Conservation (phyloP, 2,113 vertebrate genomes). For the Larimichthys polyactis region DNA sequence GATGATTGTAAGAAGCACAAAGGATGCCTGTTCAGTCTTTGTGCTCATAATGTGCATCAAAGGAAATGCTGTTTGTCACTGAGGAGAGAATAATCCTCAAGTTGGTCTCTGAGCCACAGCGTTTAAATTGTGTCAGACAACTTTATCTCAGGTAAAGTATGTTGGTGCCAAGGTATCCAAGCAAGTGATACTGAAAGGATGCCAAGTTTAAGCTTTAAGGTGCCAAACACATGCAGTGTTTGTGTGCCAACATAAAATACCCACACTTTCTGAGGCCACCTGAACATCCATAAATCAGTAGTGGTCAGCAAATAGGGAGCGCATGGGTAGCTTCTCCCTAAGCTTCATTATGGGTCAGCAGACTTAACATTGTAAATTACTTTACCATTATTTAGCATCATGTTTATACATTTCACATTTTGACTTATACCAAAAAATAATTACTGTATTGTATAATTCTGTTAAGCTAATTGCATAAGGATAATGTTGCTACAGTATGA, state of each 20-base stretch:
- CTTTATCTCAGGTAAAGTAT: conserved; percentile 6
- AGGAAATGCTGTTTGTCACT: conserved; percentile 20
- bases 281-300: neutral
- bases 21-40: neutral
- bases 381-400: neutral
- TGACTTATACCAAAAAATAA: neutral
- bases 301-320: conserved; percentile 1
- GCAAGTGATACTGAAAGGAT: conserved; percentile 13
- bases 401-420: neutral
- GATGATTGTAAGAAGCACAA: neutral
- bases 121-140: conserved; percentile 23
- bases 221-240: neutral
- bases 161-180: neutral
- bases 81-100: conserved; percentile 5
- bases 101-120: conserved; percentile 18
- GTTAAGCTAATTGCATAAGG: neutral
- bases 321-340: neutral
- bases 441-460: neutral
- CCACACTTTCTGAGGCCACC: neutral
- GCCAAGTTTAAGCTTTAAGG: neutral
- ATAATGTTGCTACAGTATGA: neutral
- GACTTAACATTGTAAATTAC: conserved; percentile 5
- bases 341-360: neutral
- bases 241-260: neutral
- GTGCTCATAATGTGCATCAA: conserved; percentile 17